Conservation (phyloP, 2,113 vertebrate species). For the Columbina picui region DNA sequence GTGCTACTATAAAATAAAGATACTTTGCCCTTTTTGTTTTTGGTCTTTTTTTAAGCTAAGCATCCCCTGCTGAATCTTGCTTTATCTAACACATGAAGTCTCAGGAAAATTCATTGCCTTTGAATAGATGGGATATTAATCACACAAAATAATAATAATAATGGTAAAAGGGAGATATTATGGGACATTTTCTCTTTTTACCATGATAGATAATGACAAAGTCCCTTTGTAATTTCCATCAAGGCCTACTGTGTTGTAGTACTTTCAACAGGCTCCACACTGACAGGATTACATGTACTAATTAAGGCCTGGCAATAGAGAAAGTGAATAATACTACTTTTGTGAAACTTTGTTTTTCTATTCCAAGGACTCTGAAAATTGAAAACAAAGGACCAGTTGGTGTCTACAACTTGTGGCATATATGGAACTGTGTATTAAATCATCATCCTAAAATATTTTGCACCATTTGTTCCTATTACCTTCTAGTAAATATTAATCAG, state of each 20-base stretch:
- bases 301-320: not conserved
- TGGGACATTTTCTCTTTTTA: not conserved
- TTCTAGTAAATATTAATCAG: constrained; percentile 35
- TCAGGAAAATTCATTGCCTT: not conserved
- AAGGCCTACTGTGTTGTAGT: not conserved
- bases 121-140: not conserved
- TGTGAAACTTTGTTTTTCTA: not conserved
- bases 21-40: not conserved
- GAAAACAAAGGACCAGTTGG: not conserved
- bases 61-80: not conserved
- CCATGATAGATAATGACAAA: not conserved
- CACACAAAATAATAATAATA: not conserved
- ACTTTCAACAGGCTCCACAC: not conserved
- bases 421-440: not conserved
- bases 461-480: not conserved
- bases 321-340: not conserved
- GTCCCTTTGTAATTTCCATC: not conserved
- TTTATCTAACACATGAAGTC: not conserved
- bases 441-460: not conserved
- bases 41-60: not conserved
- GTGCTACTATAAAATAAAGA: not conserved
- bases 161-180: not conserved
- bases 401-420: not conserved
- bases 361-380: not conserved
- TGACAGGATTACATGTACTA: not conserved